Base-by-base conservation (phyloP, 2,888 invertebrate species). In the Archips crataeganus region DNA sequence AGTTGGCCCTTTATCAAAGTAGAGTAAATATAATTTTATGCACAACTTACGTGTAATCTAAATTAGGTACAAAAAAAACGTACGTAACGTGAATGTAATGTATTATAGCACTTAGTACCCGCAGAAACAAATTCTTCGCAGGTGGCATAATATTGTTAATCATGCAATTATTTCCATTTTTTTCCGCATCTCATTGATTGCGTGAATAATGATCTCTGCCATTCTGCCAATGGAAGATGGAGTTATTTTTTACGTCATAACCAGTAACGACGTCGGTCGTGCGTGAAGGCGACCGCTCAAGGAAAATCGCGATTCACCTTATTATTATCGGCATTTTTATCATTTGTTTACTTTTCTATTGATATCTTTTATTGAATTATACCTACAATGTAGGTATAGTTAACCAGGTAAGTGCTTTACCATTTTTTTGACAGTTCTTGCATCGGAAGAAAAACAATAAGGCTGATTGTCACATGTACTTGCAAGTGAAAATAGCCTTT, bases 261-360 rank as follows among this genome's bases (percentile, higher is more conserved):
- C 63, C 63, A 69, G 71, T 71, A 67, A n/a, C 66, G 71, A 42
- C n/a, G 65, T 32, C 72, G 57, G 59, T 69, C 73, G 73, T 68
- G 73, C 73, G 59, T 73, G 73, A 73, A 73, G 73, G 73, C 68
- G 62, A 73, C 54, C 54, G 63, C 49, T 68, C 73, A 73, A 73
- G 73, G 73, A 68, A 65, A 64, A 73, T 73, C 47, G 63, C 42
- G 68, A 69, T 69, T 73, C 72, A 57, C 68, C 49, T 68, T 57
- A 71, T 62, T 73, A 67, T 45, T 54, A 63, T 68, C 63, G 68
- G 39, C 23, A 59, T 68, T 66, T 60, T 72, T 72, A 62, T 57
- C 34, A 60, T 65, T 65, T 71, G 47, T 54, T 71, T 71, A 71
- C 71, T 54, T 62, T 47, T 45, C 62, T 72, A 62, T 47, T 54